phyloP scores from a whole-genome alignment of 2,113 vertebrate species.

The Caranx ignobilis region DNA sequence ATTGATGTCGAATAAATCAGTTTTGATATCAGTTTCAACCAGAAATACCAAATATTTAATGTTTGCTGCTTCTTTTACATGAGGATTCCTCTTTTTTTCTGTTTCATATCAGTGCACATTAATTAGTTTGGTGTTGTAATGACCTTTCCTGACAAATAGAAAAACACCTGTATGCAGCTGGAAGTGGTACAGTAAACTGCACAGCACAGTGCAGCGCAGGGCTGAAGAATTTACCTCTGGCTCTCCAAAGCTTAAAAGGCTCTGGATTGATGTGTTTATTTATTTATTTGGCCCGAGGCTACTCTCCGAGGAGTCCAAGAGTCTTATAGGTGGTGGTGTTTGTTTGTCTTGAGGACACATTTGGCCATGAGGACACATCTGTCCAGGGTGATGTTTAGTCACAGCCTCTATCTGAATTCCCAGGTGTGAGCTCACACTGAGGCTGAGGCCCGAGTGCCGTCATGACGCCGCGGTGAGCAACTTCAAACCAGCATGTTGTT shows the following conservation, averaged over 20 bases:
- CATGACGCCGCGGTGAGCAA: conserved; percentile 37
- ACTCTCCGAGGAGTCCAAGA: background rate
- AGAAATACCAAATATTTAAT: background rate
- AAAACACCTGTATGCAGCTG: background rate
- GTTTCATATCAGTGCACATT: background rate
- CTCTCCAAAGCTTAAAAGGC: background rate
- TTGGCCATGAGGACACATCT: conserved; percentile 60
- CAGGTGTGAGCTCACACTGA: conserved; percentile 71
- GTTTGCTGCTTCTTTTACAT: background rate
- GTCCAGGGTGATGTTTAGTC: conserved; percentile 65
- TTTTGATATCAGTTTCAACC: background rate
- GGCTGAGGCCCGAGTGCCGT: conserved; percentile 39
- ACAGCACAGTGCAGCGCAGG: background rate
- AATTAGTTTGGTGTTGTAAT: background rate
- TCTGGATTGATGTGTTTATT: background rate
- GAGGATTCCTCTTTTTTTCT: background rate
- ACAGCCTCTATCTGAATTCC: conserved; percentile 60
- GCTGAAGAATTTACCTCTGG: background rate
- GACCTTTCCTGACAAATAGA: background rate
- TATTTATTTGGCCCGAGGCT: background rate
- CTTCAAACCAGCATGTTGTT: conserved; percentile 48
- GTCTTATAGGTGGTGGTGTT: conserved; percentile 56
- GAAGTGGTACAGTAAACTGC: background rate
- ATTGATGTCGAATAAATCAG: background rate
- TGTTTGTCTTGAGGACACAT: conserved; percentile 51